These are phyloP conservation scores for Ostrea denselamellosa DNA, from an alignment of 1,140 invertebrate species.

Conservation along the genomic window DNA sequence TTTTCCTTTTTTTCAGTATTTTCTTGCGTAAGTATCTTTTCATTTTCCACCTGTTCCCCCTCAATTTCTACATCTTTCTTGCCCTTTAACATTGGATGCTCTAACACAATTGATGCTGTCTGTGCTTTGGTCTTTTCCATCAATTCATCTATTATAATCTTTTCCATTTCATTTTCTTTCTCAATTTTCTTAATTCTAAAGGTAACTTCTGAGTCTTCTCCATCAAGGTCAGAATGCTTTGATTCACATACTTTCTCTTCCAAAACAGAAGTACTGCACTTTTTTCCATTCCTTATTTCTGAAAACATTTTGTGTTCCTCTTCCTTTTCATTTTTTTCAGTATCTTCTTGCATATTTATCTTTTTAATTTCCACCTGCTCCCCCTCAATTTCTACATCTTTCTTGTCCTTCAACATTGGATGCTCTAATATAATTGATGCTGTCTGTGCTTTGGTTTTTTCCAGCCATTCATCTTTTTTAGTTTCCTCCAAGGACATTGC, in stretches of 20 bases:
- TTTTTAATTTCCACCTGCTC: not conserved
- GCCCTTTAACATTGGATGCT: not conserved
- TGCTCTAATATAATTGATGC: not conserved
- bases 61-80: not conserved
- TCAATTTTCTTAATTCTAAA: not conserved
- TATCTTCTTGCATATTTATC: not conserved
- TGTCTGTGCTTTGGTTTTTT: not conserved
- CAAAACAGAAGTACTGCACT: too few relatives aligned
- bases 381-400: not conserved
- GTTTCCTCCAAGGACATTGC: not conserved
- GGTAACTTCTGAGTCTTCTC: not conserved
- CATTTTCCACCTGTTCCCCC: not conserved
- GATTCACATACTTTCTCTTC: not conserved
- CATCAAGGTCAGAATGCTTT: not conserved
- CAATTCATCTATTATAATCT: not conserved
- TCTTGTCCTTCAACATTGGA: not conserved
- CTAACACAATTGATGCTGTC: not conserved
- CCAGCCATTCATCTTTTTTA: not conserved
- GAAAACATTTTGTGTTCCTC: not conserved
- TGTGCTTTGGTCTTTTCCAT: not conserved
- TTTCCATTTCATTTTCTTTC: conserved; percentile 3
- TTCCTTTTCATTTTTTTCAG: not conserved
- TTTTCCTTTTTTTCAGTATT: not conserved
- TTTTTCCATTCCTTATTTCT: not conserved
- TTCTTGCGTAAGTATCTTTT: not conserved